Evolutionary conservation across 2,113 vertebrate species (phyloP), one percentile per base, ranked within the genome.

Genomic region (Mesembrinibis cayennensis): DNA sequence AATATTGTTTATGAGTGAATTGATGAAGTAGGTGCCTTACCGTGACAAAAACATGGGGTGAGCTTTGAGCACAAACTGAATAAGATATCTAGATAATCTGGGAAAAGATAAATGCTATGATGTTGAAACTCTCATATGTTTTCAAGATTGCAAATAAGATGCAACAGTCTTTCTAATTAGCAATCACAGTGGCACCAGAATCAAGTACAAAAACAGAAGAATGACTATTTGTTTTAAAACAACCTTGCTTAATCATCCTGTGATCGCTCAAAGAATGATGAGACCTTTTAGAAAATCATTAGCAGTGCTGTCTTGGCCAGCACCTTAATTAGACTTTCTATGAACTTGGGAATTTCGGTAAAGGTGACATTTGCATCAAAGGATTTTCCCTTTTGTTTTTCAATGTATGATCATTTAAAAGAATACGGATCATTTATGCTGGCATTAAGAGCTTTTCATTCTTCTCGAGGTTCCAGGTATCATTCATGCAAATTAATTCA

Each of bases 231-330:
- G 74, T 97, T 97, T 95, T 95, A 95, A 95, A 95, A 95, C 84
- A 95, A 80, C 53, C 78, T 95, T 97, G 62, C 71, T 94, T 95
- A 96, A 97, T 95, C 91, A 94, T 93, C 87, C 49, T 52, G 23
- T 89, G 81, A 91, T 94, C 7, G 0, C 53, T 91, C 40, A 80
- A 82, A 96, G 91, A 96, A 87, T 90, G 87, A 95, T 95, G 95
- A 97, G 95, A 97, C 94, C 81, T 96, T 96, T 96, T 89, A 95
- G 82, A 95, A 97, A 95, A 97, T 95, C 93, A 95, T 94, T 96
- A 96, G 66, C 58, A 62, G n/a, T 61, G 62, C 27, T 85, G 58
- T 49, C 87, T 93, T 85, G 95, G 94, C 73, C 95, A 89, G 73
- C 70, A 87, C 80, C 73, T 70, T 97, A 95, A 97, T 95, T 95